Conservation (phyloP, 2,113 vertebrate species). For the Erinaceus europaeus region DNA sequence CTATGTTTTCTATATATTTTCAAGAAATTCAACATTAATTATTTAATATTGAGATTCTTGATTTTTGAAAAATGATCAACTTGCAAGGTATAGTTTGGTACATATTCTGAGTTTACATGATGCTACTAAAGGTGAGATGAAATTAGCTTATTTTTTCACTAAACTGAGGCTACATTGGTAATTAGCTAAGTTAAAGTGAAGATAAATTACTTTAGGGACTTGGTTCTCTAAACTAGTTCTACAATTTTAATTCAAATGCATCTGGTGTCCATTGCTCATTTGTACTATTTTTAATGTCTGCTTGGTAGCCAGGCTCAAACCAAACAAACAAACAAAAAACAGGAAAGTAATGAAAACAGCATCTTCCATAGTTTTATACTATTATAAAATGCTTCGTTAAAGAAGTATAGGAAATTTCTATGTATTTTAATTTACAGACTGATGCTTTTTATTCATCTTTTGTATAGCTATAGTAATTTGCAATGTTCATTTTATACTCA, state of each 20-base stretch:
- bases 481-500: conserved; percentile 55
- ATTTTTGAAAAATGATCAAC: conserved; percentile 53
- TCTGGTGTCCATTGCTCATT: background rate
- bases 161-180: background rate
- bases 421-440: conserved; percentile 61
- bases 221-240: background rate
- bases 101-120: conserved; percentile 29
- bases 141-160: conserved; percentile 26
- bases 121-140: conserved; percentile 36
- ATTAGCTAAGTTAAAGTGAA: background rate
- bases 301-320: conserved; percentile 29
- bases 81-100: conserved; percentile 52
- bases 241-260: background rate
- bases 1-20: conserved; percentile 72
- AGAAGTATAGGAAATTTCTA: conserved; percentile 78
- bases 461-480: conserved; percentile 71
- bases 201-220: background rate
- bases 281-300: background rate
- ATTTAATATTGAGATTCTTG: conserved; percentile 58
- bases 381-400: conserved; percentile 78
- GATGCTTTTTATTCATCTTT: conserved; percentile 67
- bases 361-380: conserved; percentile 72
- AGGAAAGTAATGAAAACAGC: conserved; percentile 42
- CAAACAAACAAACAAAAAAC: conserved; percentile 48
- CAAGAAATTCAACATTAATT: conserved; percentile 44